phyloP scores from a whole-genome alignment of 2,113 vertebrate species.

The Bothrops jararaca region DNA sequence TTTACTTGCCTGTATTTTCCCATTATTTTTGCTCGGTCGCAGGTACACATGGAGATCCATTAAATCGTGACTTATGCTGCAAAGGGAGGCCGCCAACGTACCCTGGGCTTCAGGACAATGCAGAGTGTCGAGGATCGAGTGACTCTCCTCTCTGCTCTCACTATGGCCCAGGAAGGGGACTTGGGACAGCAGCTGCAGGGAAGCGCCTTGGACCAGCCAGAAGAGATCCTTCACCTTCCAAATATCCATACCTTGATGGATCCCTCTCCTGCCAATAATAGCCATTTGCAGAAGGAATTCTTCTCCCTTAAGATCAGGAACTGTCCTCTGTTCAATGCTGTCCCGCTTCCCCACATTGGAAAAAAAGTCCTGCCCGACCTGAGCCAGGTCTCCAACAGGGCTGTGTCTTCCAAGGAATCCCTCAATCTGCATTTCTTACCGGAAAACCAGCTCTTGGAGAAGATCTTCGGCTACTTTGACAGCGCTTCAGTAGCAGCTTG shows the following conservation, averaged over 20 bases:
- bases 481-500: slow-evolving; percentile 17
- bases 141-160: background rate
- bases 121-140: slow-evolving; percentile 39
- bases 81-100: background rate
- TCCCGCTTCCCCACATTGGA: slow-evolving; percentile 32
- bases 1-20: background rate
- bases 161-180: slow-evolving; percentile 36
- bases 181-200: background rate
- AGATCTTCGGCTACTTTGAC: background rate
- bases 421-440: slow-evolving; percentile 27
- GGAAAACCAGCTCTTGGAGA: background rate
- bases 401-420: slow-evolving; percentile 28
- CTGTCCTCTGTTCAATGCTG: slow-evolving; percentile 22
- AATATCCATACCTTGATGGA: background rate
- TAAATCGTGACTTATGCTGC: slow-evolving; percentile 50
- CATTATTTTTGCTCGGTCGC: slow-evolving; percentile 41
- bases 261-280: slow-evolving; percentile 5
- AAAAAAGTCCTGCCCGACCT: slow-evolving; percentile 11
- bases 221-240: slow-evolving; percentile 32
- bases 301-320: slow-evolving; percentile 35
- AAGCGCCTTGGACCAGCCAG: background rate
- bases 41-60: slow-evolving; percentile 83
- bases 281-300: slow-evolving; percentile 41
- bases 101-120: background rate
- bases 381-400: slow-evolving; percentile 27